These are phyloP conservation scores for Calameuta pallipes DNA, from an alignment of 2,888 invertebrate genomes.

Conservation along the genomic window DNA sequence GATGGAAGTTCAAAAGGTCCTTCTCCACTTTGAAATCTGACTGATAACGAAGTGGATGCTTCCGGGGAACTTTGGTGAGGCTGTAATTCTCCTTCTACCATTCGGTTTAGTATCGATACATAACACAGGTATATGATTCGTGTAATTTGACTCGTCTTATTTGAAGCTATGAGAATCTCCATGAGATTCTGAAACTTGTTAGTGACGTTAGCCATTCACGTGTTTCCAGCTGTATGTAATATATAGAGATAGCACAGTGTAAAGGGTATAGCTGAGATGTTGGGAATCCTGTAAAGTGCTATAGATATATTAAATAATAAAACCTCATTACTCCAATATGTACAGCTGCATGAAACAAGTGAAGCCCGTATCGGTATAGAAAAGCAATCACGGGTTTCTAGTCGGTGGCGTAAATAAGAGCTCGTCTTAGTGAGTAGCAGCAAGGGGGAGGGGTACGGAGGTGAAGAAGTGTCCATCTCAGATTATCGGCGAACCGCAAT, in stretches of 20 bases:
- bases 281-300: background rate
- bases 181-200: background rate
- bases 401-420: background rate
- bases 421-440: background rate
- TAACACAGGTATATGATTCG: background rate
- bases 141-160: background rate
- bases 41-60: background rate
- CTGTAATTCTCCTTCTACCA: background rate
- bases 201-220: background rate
- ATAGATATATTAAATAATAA: background rate
- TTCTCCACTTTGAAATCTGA: background rate
- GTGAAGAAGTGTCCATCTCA: conserved; percentile 31
- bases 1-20: background rate
- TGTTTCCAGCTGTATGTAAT: background rate
- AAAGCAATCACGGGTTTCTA: background rate
- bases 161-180: background rate
- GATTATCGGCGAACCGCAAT: conserved; percentile 27
- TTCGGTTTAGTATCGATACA: background rate
- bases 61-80: background rate
- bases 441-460: conserved; percentile 15
- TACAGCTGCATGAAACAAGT: background rate
- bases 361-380: background rate
- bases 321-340: background rate
- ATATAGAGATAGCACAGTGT: background rate
- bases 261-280: background rate